Percentiles rank a stretch among this genome's conserved stretches.
Evolutionary conservation across 1,140 invertebrate genomes (phyloP).

Genomic region (Rhyacophila brunnea): DNA sequence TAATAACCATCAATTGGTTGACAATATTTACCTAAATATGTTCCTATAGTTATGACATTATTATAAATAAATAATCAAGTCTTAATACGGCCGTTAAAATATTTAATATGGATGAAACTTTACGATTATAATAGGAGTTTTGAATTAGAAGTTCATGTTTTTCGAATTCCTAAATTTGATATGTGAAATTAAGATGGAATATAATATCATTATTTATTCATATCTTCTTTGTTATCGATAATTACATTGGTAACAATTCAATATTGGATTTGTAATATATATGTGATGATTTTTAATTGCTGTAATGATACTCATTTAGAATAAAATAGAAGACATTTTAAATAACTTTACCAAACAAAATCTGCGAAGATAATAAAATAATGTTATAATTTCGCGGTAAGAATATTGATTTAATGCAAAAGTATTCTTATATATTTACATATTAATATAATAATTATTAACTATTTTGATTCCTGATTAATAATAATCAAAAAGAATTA

Average conservation of each 20-base stretch:
- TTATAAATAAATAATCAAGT: no score
- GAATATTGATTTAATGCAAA: conserved; percentile 11
- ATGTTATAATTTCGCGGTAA: conserved; percentile 9
- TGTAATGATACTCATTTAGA: no score
- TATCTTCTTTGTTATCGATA: conserved; percentile 23
- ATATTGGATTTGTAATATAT: no score
- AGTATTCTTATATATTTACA: conserved; percentile 17
- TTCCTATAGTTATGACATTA: no score
- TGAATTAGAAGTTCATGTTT: conserved; percentile 22
- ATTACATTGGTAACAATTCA: neutral
- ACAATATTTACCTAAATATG: no score
- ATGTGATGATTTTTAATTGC: no score
- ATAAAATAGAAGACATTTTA: neutral
- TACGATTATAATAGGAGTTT: conserved; percentile 26
- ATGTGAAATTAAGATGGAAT: conserved; percentile 11
- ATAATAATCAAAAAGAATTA: neutral
- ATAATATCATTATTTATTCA: conserved; percentile 32
- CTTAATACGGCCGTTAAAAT: no score
- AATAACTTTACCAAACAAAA: conserved; percentile 1
- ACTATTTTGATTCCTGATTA: conserved; percentile 9
- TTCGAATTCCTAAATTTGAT: conserved; percentile 7
- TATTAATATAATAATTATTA: conserved; percentile 11
- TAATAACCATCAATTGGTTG: no score
- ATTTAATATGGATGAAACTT: no score
- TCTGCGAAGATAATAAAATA: conserved; percentile 3